phyloP scores from a whole-genome alignment of 2,797 vertebrate species.

The Eutrigla gurnardus region DNA sequence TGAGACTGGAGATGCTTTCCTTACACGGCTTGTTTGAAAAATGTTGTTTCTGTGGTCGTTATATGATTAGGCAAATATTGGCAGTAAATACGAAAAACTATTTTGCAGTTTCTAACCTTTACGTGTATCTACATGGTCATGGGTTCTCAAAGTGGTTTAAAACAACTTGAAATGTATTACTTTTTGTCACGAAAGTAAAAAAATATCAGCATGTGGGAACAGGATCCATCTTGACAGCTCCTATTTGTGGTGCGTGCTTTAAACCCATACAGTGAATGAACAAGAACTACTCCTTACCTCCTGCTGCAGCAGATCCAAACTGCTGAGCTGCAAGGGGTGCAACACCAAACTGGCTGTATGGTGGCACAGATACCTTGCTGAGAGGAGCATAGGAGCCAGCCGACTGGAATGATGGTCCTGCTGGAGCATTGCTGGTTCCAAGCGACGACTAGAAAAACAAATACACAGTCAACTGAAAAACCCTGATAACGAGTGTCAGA shows the following conservation, averaged over 20 bases:
- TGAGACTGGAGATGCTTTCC: too few relatives aligned
- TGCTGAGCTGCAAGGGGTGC: slow-evolving; percentile 89
- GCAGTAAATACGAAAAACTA: too few relatives aligned
- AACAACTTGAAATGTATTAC: too few relatives aligned
- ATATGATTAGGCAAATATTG: too few relatives aligned
- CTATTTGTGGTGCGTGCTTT: background rate
- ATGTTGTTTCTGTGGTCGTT: too few relatives aligned
- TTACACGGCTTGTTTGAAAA: too few relatives aligned
- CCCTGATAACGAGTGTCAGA: background rate
- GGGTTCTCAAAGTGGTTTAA: too few relatives aligned
- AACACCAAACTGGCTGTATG: slow-evolving; percentile 93
- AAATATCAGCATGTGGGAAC: background rate
- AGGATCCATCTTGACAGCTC: background rate
- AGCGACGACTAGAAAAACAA: slow-evolving; percentile 89
- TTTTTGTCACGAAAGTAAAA: too few relatives aligned
- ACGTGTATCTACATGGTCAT: too few relatives aligned
- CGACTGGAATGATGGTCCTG: slow-evolving; percentile 88
- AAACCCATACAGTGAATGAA: background rate
- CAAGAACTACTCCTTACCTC: slow-evolving; percentile 72
- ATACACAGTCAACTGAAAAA: background rate
- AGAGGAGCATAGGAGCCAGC: slow-evolving; percentile 91
- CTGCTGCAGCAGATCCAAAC: slow-evolving; percentile 86
- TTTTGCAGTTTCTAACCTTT: too few relatives aligned
- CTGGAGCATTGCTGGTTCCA: slow-evolving; percentile 83
- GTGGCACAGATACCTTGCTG: slow-evolving; percentile 88